Percentiles rank a stretch among this genome's conserved stretches.
Conservation (phyloP, 2,797 vertebrate genomes). For the Gymnodraco acuticeps region DNA sequence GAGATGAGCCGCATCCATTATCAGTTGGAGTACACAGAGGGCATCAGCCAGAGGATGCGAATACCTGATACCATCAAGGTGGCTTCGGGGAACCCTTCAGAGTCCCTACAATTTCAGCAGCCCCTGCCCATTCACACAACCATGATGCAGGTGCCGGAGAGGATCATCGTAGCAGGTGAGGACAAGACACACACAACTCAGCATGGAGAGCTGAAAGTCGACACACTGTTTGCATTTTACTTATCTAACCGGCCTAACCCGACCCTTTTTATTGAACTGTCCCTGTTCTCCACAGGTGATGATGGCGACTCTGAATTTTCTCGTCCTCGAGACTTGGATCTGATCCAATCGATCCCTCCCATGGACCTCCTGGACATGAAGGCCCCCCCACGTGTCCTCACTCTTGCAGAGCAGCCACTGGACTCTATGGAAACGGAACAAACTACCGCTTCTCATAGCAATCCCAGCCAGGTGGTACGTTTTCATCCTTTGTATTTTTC, state of each 20-base stretch:
- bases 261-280: neutral
- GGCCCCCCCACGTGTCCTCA: constrained; percentile 95
- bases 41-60: constrained; percentile 97
- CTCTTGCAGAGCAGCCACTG: constrained; percentile 92
- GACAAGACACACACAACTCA: neutral
- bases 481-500: neutral
- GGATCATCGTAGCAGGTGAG: constrained; percentile 94
- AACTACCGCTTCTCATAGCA: constrained; percentile 77
- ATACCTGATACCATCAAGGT: constrained; percentile 95
- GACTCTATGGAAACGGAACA: constrained; percentile 95
- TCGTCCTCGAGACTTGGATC: constrained; percentile 92
- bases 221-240: neutral
- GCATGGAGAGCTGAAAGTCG: neutral
- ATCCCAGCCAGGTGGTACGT: constrained; percentile 86
- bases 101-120: constrained; percentile 74
- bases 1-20: constrained; percentile 96
- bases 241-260: neutral
- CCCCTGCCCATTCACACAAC: constrained; percentile 82
- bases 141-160: constrained; percentile 96
- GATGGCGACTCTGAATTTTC: constrained; percentile 86
- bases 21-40: constrained; percentile 96
- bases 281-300: constrained; percentile 80
- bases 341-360: constrained; percentile 91
- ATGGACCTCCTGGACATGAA: constrained; percentile 93
- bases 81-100: constrained; percentile 84